Base-by-base conservation (phyloP, 2,113 vertebrate genomes). In the Henicopernis longicauda region DNA sequence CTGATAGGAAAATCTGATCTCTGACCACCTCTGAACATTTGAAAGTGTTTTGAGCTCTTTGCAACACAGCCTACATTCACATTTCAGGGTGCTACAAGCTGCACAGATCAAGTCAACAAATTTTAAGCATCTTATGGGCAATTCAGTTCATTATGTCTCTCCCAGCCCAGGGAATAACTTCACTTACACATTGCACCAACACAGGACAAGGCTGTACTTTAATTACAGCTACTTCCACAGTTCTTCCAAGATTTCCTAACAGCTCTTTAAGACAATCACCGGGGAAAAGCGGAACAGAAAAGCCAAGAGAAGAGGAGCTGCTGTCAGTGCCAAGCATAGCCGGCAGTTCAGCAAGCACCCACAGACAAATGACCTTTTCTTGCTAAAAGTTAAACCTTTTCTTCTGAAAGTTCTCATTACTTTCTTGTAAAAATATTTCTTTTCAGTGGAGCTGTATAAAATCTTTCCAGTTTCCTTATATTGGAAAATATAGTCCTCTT, bases 1-100 rank as follows among this genome's bases (percentile, higher is more conserved):
- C 78, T 88, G 84, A 91, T 87, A 91, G 38, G 66, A 40, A 90
- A 95, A 85, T 54, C 76, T 92, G 76, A 83, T 93, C 74, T 90
- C 90, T 95, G 83, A 73, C 54, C 45, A 45, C 16, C 89, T 95
- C 93, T 85, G 70, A 94, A 85, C 49, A 86, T 59, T 82, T 93
- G 88, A 82, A 89, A 90, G 52, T 79, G 87, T 93, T 95, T 76
- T 89, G 85, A 94, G 47, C 27, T 67, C 45, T 85, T 66, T 78
- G 47, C 78, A 58, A 42, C 42, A 21, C 84, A 91, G 57, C 90
- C 94, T 82, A 85, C 84, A 17, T 18, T 82, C 57, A 31, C 38
- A 25, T 93, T 89, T 87, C 65, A 62, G 42, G n/a, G n/a, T 26
- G 31, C n/a, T 66, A 34, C 61, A 82, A 79, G 50, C 32, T 71